phyloP scores from a whole-genome alignment of 2,888 invertebrate species.

The Ophion ventricosus region DNA sequence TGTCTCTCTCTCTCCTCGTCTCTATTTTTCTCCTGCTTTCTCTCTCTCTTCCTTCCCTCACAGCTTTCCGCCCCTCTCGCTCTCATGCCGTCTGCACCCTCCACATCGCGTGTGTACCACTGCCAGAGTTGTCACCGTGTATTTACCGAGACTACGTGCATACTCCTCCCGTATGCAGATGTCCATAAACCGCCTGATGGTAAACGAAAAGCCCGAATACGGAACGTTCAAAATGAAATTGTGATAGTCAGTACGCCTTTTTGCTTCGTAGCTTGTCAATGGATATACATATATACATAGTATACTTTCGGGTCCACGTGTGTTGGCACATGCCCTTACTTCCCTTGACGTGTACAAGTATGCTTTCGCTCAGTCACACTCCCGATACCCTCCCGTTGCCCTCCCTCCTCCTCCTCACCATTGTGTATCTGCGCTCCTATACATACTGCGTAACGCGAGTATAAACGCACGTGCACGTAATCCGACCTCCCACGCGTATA shows the following conservation, averaged over 20 bases:
- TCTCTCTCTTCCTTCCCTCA: not conserved
- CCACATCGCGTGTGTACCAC: conserved; percentile 49
- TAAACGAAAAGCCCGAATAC: not conserved
- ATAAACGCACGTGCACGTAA: conserved; percentile 55
- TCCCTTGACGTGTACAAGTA: conserved; percentile 15
- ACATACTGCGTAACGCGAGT: conserved; percentile 30
- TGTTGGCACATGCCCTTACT: conserved; percentile 39
- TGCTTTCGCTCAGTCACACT: conserved; percentile 39
- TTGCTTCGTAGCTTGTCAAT: not conserved
- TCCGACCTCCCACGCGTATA: not conserved
- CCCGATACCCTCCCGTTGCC: conserved; percentile 1
- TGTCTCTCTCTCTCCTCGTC: not conserved
- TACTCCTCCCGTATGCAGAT: conserved; percentile 54
- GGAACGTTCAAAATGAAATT: not conserved
- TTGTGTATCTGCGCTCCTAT: not conserved
- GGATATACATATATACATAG: not conserved
- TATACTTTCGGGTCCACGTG: conserved; percentile 46
- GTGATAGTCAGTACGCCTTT: not conserved
- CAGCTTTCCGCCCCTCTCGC: not conserved
- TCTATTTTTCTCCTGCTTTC: not conserved
- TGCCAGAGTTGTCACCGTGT: conserved; percentile 49
- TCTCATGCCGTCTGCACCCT: conserved; percentile 25
- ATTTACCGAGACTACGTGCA: conserved; percentile 52
- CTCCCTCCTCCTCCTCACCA: not conserved
- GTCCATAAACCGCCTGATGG: conserved; percentile 20